Conservation (phyloP, 2,113 vertebrate species). For the Trachemys scripta region DNA sequence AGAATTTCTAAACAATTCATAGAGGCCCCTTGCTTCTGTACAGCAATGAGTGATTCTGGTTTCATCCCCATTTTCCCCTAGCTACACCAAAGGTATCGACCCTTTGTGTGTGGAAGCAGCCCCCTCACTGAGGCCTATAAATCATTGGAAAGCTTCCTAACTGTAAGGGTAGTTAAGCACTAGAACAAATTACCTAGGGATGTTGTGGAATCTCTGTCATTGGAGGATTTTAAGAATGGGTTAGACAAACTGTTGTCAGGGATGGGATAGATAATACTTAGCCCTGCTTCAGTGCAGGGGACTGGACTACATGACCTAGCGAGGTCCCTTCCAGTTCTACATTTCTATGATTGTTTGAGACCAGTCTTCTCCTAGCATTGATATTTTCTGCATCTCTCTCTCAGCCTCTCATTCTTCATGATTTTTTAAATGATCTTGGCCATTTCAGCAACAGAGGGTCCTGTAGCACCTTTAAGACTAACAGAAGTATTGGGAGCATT, state of each 20-base stretch:
- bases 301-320: too few species aligned
- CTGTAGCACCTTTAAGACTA: too few species aligned
- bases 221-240: too few species aligned
- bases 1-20: neutral
- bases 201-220: too few species aligned
- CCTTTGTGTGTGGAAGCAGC: neutral
- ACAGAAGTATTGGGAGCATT: too few species aligned
- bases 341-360: neutral
- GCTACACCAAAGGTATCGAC: neutral
- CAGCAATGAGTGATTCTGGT: neutral
- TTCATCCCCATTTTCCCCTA: neutral
- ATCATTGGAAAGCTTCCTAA: neutral
- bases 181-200: too few species aligned
- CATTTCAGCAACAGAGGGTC: neutral
- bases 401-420: neutral
- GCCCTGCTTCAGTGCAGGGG: too few species aligned
- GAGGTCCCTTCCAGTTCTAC: too few species aligned
- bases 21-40: neutral
- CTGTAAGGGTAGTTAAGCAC: too few species aligned
- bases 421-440: neutral
- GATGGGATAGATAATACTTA: too few species aligned
- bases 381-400: neutral
- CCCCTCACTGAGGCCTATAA: neutral
- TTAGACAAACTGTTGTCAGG: too few species aligned
- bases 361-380: neutral